Percentiles rank a stretch among this genome's conserved stretches.
Conservation (phyloP, 2,888 invertebrate species). For the Notodonta dromedarius region DNA sequence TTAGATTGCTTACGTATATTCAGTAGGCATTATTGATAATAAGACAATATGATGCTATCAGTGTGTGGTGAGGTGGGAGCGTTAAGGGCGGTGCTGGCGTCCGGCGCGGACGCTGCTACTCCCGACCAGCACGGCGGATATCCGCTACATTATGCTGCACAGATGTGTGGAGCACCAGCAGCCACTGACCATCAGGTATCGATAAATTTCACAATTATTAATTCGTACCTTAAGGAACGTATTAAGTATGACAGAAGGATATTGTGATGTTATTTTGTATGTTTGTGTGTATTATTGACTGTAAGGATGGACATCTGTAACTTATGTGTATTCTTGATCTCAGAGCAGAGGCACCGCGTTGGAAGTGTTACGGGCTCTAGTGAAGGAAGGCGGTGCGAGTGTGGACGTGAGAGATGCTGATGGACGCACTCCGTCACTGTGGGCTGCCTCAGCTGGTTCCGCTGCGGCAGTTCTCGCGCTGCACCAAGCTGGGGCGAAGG, state of each 20-base stretch:
- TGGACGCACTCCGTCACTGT: slow-evolving; percentile 96
- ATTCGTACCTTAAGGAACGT: too few species aligned
- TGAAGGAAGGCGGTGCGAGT: slow-evolving; percentile 90
- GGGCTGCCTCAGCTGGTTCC: slow-evolving; percentile 99
- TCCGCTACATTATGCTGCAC: slow-evolving; percentile 98
- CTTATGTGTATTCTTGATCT: slow-evolving; percentile 5
- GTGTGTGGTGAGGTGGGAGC: slow-evolving; percentile 97
- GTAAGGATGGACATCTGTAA: too few species aligned
- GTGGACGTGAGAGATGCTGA: slow-evolving; percentile 96
- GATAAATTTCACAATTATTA: too few species aligned
- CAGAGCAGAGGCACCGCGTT: slow-evolving; percentile 86
- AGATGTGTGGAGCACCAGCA: slow-evolving; percentile 95
- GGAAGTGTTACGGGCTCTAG: slow-evolving; percentile 91
- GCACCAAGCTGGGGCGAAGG: slow-evolving; percentile 93
- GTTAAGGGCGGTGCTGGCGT: slow-evolving; percentile 91
- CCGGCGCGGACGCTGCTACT: slow-evolving; percentile 94
- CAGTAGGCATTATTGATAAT: too few species aligned
- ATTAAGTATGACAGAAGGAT: too few species aligned
- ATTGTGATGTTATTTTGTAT: too few species aligned
- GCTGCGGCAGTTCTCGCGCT: slow-evolving; percentile 95
- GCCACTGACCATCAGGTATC: slow-evolving; percentile 81
- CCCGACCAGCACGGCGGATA: slow-evolving; percentile 97
- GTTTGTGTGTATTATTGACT: too few species aligned
- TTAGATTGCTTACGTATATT: too few species aligned
- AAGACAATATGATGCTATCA: slow-evolving; percentile 50